Evolutionary conservation across 2,113 vertebrate genomes (phyloP), one percentile per base, ranked within the genome.

Genomic region (Tachysurus fulvidraco): DNA sequence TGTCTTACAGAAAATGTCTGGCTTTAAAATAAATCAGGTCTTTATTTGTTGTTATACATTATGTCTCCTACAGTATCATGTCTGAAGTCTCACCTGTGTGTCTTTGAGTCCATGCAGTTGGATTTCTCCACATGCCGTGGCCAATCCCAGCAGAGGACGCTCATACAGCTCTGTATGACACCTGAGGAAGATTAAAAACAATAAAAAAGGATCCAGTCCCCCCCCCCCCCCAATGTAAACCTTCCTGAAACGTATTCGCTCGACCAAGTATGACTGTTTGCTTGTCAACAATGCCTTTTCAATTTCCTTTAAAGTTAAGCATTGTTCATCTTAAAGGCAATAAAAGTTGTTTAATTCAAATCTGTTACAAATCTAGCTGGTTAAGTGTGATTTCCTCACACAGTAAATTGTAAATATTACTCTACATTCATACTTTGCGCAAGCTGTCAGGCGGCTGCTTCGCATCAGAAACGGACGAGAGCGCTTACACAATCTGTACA

Each of bases 101-200:
- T 90, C 93, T 10, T 89, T 88, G 88, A 99, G 91, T 0, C 83
- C 88, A 88, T 94, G 94, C 17, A 99, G 91, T 88, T 96, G 95
- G 88, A 99, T 88, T 0, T 95, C 93, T 0, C 98, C 98, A 0
- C 87, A 92, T 0, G 98, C 97, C 71, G 95, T 93, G 6, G 96
- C 97, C 57, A 97, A 89, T 19, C 96, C 97, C 89, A 97, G 90
- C 86, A 97, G 82, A 2, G 96, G 94, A 57, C 87, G 91, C 44
- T 93, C 96, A 0, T 93, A 94, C 81, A 99, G 85, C 0, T 94
- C 95, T 57, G 97, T 0, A 0, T 97, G 98, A 90, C 98, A 99
- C 98, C 98, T 99, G 52, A 62, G 23, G 46, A 44, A 55, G 28
- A 69, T 67, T 30, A 52, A 83, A 7, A 44, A 62, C 11, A 62